phyloP scores from a whole-genome alignment of 2,113 vertebrate genomes.

The Etheostoma spectabile region DNA sequence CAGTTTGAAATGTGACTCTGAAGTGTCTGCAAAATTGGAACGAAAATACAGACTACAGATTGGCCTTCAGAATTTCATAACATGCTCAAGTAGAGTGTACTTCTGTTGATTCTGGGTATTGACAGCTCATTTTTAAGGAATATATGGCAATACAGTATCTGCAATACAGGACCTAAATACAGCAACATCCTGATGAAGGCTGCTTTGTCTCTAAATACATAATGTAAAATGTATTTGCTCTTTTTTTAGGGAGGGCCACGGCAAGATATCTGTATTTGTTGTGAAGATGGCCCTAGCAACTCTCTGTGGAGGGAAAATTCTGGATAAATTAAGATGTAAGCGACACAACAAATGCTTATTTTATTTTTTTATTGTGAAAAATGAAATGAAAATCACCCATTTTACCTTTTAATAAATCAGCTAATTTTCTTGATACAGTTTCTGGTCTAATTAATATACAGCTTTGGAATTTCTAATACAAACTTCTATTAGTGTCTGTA shows the following conservation, averaged over 20 bases:
- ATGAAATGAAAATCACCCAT: constrained; percentile 18
- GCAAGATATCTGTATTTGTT: constrained; percentile 95
- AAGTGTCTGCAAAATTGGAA: constrained; percentile 23
- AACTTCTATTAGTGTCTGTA: constrained; percentile 16
- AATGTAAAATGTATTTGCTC: constrained; percentile 55
- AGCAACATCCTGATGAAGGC: too few relatives aligned
- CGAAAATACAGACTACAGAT: constrained; percentile 23
- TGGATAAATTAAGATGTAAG: constrained; percentile 99
- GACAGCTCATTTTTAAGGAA: constrained; percentile 13
- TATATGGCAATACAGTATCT: background rate
- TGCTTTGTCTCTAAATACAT: too few relatives aligned
- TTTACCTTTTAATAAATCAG: constrained; percentile 47
- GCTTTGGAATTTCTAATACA: constrained; percentile 17
- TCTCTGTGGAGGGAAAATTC: constrained; percentile 97
- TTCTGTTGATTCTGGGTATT: background rate
- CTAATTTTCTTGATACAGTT: constrained; percentile 7
- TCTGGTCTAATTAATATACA: constrained; percentile 33
- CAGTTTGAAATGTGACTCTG: constrained; percentile 35
- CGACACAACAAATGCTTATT: constrained; percentile 44
- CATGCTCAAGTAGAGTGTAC: background rate
- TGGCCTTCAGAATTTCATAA: constrained; percentile 28
- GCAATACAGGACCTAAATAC: background rate
- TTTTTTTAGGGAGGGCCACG: constrained; percentile 92
- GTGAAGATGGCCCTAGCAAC: constrained; percentile 95
- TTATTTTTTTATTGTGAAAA: constrained; percentile 55